These are phyloP conservation scores for Phyllotreta striolata DNA, from an alignment of 2,888 invertebrate species.

Conservation along the genomic window DNA sequence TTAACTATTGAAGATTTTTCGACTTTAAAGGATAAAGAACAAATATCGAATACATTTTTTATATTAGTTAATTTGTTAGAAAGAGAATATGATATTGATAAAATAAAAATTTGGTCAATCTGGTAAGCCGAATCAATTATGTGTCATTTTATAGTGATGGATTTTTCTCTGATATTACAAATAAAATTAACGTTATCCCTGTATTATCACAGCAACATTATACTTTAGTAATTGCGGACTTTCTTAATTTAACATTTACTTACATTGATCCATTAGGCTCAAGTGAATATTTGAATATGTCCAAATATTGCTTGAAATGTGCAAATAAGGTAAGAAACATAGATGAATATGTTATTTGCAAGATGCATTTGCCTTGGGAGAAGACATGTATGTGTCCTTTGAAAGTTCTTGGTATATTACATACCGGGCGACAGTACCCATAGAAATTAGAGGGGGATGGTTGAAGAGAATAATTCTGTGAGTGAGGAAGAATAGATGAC, in stretches of 20 bases:
- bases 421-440: too few species aligned
- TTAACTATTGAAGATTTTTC: too few species aligned
- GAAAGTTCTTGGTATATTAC: too few species aligned
- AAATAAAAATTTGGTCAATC: neutral
- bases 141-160: neutral
- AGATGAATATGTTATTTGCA: neutral
- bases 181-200: too few species aligned
- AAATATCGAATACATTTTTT: neutral
- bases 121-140: neutral
- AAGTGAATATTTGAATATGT: neutral
- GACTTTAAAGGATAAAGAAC: too few species aligned
- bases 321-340: neutral
- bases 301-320: too few species aligned
- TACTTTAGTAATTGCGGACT: constrained; percentile 1
- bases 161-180: too few species aligned
- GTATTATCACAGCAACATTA: constrained; percentile 4
- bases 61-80: constrained; percentile 2
- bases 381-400: neutral
- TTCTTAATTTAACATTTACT: neutral
- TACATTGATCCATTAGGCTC: constrained; percentile 5
- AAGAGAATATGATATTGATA: neutral
- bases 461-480: too few species aligned
- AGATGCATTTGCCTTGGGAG: neutral
- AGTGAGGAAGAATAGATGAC: too few species aligned
- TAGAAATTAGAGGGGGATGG: too few species aligned